These are phyloP conservation scores for Pterocles orientalis DNA, from an alignment of 2,113 vertebrate genomes.

Conservation along the genomic window DNA sequence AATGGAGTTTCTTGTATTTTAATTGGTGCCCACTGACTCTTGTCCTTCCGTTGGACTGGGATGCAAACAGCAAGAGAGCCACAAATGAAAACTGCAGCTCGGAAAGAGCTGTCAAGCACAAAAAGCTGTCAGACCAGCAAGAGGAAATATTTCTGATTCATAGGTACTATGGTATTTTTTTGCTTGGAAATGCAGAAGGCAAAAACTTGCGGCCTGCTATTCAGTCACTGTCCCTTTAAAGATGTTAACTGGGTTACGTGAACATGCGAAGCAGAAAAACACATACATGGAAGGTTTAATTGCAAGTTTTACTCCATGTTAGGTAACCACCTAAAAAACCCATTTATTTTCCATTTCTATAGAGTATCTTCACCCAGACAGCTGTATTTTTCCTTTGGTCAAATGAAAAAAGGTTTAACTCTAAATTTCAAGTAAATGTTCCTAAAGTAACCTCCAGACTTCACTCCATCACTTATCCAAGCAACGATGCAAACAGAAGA, in stretches of 20 bases:
- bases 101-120: background rate
- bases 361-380: background rate
- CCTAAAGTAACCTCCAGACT: background rate
- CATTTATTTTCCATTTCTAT: background rate
- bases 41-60: background rate
- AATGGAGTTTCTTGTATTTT: background rate
- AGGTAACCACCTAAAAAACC: background rate
- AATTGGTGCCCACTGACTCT: background rate
- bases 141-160: background rate
- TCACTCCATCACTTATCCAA: background rate
- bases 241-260: background rate
- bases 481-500: background rate
- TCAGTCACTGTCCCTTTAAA: background rate
- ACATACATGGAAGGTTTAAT: background rate
- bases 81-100: background rate
- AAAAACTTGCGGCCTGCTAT: background rate
- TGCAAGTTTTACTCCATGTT: background rate
- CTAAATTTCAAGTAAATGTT: background rate
- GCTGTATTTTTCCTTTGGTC: background rate
- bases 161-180: background rate
- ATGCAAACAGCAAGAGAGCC: background rate
- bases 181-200: background rate
- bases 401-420: background rate
- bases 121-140: background rate
- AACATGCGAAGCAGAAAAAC: background rate